Base-by-base conservation (phyloP, 1,140 invertebrate genomes). In the Radopholus similis region DNA sequence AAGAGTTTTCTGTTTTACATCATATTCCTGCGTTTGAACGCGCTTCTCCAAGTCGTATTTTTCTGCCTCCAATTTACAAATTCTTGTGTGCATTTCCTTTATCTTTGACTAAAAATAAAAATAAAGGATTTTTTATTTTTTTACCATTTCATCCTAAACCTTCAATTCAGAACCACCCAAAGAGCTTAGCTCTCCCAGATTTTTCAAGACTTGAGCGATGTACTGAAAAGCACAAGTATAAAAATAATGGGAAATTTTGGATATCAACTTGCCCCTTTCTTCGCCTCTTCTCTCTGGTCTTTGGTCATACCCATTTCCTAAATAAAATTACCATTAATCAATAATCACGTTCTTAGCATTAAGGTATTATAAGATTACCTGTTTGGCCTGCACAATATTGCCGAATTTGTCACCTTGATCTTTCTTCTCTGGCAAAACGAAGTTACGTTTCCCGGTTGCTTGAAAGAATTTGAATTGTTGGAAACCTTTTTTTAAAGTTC, bases 31-130 rank as follows among this genome's bases (percentile, higher is more conserved):
- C 83, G 93, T 89, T 87, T 98, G 97, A 85, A 95, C 93, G 85
- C 93, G 90, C 86, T 98, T 93, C 86, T 97, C 95, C 85, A 98
- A 89, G 87, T 99, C 95, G 86, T 98, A 99, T 85, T 98, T 98
- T 85, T 97, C 94, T 76, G 94, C 95, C 88, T 97, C 95, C 75
- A 98, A 88, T 85, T 93, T 91, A 79, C 95, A 88, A 80, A 98
- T 95, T 76, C 88, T 87, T 67, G 94, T 90, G 91, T 95, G 96
- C 72, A 98, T 87, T 37, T 80, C 64, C 63, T 73, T 82, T 40
- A 81, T 74, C 58, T 79, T 82, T 40, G 62, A 70, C 59, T 62
- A 18, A 32, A 13, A 4, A 9, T 18, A 47, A 21, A 28, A 30
- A 21, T n/a, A 44, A 49, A 13, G 8, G 2, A 38, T 44, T 58